These are phyloP conservation scores for Plutella xylostella DNA, from an alignment of 2,888 invertebrate genomes.

Conservation along the genomic window DNA sequence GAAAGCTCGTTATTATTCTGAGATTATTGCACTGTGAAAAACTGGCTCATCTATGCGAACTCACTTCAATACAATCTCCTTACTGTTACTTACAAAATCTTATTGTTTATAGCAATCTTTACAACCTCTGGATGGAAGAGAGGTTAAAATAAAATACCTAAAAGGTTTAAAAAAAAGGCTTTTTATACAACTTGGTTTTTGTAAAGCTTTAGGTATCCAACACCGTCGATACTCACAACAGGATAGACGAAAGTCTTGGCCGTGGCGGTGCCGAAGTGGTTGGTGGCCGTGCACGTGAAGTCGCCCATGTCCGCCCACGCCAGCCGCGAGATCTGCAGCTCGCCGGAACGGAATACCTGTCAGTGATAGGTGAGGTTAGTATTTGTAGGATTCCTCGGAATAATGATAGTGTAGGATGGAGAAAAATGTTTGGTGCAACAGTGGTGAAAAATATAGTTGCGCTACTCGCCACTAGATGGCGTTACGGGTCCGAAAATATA, in stretches of 20 bases:
- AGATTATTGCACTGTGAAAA: too few relatives aligned
- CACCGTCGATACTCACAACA: slow-evolving; percentile 42
- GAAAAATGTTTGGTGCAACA: too few relatives aligned
- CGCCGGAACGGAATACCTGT: slow-evolving; percentile 77
- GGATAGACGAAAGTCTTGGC: slow-evolving; percentile 83
- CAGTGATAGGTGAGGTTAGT: not conserved
- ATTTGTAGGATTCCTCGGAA: too few relatives aligned
- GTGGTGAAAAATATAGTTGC: too few relatives aligned
- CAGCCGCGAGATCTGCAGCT: slow-evolving; percentile 78
- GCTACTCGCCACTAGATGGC: too few relatives aligned
- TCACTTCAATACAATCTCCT: too few relatives aligned
- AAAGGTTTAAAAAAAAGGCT: not conserved
- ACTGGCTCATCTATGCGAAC: too few relatives aligned
- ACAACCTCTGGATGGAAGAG: not conserved
- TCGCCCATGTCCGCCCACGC: slow-evolving; percentile 88
- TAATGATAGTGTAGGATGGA: too few relatives aligned
- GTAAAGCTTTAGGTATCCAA: not conserved
- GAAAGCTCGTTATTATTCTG: too few relatives aligned
- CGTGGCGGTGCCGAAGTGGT: slow-evolving; percentile 69
- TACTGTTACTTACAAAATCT: too few relatives aligned
- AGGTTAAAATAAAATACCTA: not conserved
- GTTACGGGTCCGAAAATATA: too few relatives aligned
- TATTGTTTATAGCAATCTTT: too few relatives aligned
- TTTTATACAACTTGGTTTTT: not conserved
- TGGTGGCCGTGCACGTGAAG: slow-evolving; percentile 80